Conservation (phyloP, 1,140 invertebrate genomes). For the Hycleus cichorii region DNA sequence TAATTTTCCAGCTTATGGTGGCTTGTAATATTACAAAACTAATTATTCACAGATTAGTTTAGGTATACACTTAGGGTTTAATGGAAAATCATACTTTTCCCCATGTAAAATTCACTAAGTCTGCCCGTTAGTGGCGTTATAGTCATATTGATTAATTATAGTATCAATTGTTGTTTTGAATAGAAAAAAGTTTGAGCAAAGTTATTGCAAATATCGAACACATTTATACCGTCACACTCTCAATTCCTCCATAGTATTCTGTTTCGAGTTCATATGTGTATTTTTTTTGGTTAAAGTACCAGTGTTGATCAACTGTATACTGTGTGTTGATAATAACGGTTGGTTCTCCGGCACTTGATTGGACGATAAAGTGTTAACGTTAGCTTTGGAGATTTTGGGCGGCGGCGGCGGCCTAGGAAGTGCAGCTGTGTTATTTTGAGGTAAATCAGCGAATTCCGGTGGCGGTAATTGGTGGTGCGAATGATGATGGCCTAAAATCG, state of each 20-base stretch:
- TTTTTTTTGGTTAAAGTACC: constrained; percentile 61
- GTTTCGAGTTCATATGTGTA: constrained; percentile 52
- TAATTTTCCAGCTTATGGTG: no score
- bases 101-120: no score
- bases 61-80: constrained; percentile 12
- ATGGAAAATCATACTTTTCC: no score
- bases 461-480: constrained; percentile 69
- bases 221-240: constrained; percentile 59
- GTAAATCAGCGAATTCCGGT: constrained; percentile 68
- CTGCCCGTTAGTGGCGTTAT: no score
- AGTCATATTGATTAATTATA: background rate
- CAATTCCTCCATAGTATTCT: constrained; percentile 66
- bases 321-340: constrained; percentile 53
- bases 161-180: background rate
- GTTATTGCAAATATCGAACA: constrained; percentile 27
- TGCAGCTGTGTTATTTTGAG: constrained; percentile 58
- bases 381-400: constrained; percentile 59
- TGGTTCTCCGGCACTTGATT: constrained; percentile 57
- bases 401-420: constrained; percentile 64
- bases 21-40: background rate
- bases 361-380: constrained; percentile 50
- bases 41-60: constrained; percentile 11
- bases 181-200: constrained; percentile 30
- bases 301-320: constrained; percentile 59
- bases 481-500: constrained; percentile 58